A percentile compares a stretch with the other conserved stretches of the same genome.
phyloP scores from a whole-genome alignment of 2,888 invertebrate genomes.

The Oxyteleia sp. region DNA sequence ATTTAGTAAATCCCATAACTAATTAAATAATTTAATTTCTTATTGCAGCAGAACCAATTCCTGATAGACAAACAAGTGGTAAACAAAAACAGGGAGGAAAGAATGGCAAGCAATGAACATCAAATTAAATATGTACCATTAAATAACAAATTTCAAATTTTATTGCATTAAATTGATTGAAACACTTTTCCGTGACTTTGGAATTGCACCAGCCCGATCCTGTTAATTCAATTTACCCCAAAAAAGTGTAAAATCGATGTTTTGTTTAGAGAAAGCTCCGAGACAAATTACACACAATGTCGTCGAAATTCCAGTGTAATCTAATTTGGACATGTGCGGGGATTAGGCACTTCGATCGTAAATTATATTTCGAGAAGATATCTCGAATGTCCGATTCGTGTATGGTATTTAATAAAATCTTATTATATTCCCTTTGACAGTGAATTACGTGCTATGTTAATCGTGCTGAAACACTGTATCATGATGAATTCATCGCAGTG shows the following conservation, averaged over 20 bases:
- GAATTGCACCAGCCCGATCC: neutral
- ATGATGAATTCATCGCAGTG: conserved; percentile 79
- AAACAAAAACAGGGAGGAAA: too few relatives aligned
- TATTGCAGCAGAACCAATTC: too few relatives aligned
- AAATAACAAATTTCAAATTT: too few relatives aligned
- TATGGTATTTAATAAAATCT: conserved; percentile 68
- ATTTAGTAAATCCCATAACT: too few relatives aligned
- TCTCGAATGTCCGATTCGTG: conserved; percentile 72
- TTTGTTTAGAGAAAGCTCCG: conserved; percentile 29
- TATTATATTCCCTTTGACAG: conserved; percentile 74
- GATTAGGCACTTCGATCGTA: conserved; percentile 50
- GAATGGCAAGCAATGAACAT: too few relatives aligned
- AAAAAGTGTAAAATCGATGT: conserved; percentile 44
- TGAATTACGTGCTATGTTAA: conserved; percentile 73
- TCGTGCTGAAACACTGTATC: conserved; percentile 76
- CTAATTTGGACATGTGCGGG: conserved; percentile 56
- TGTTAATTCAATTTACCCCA: conserved; percentile 4
- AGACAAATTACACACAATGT: conserved; percentile 59
- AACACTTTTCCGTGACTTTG: neutral
- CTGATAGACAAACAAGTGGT: too few relatives aligned
- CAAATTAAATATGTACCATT: too few relatives aligned
- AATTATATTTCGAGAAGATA: conserved; percentile 67
- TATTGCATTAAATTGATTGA: too few relatives aligned
- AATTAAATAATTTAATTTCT: too few relatives aligned
- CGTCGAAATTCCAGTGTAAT: conserved; percentile 60